Base-by-base conservation (phyloP, 2,888 invertebrate species). In the Microplitis deprimator region DNA sequence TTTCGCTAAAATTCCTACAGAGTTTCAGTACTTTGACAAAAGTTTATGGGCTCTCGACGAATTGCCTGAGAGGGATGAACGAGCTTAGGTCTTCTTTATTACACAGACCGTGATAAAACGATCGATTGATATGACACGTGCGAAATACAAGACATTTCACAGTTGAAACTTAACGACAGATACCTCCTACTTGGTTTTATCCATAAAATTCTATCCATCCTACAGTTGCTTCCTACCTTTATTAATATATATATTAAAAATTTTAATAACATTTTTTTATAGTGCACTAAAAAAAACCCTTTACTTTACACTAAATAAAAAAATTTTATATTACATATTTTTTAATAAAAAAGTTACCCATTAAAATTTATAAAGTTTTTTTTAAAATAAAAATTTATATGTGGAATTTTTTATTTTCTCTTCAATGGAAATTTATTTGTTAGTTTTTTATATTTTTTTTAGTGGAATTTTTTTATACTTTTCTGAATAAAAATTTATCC, bases 21-120 rank as follows among this genome's bases (percentile, higher is more conserved):
- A n/a, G 59, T 29, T 59, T 20, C 68, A 68, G 38, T 40, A 68
- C 16, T 50, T 68, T 0, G 8, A 50, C 40, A 13, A 40, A 40
- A 68, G 38, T 40, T 40, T 68, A 68, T 68, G 68, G 50, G 68
- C 68, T 40, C 40, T 68, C 41, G 20, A 68, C 41, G 68, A 68
- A 40, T 40, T 29, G 39, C 67, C 6, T 5, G 20, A 29, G 67
- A 38, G 38, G 67, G 67, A 67, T 29, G 39, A 67, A 29, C 38
- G 29, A n/a, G 67, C 29, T 68, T 40, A 16, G 68, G 17, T 68
- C 68, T 68, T 40, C 50, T 68, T 68, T 68, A 68, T 68, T 68
- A 68, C 68, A 39, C n/a, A 40, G 68, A 68, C 68, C 40, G 68
- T 40, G 68, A 41, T 68, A 68, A 68, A 68, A 68, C 67, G 67